Conservation (phyloP, 2,888 invertebrate species). For the Pammene aurita region DNA sequence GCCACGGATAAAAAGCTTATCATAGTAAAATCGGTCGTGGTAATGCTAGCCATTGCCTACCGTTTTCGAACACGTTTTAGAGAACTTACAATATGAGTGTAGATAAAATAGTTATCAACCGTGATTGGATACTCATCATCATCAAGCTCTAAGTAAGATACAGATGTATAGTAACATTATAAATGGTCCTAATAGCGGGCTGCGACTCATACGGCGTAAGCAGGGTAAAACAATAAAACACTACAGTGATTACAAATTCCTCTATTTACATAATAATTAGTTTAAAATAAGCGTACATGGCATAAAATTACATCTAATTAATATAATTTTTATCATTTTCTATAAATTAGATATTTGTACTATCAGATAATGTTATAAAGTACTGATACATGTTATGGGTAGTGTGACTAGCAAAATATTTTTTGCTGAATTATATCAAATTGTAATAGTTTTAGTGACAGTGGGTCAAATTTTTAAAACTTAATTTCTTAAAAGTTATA, state of each 20-base stretch:
- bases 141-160: too few species aligned
- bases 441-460: conserved; percentile 72
- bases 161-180: too few species aligned
- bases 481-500: conserved; percentile 64
- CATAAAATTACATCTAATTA: conserved; percentile 79
- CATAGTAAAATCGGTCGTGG: too few species aligned
- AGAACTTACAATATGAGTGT: too few species aligned
- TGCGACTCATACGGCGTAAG: background rate
- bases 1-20: too few species aligned
- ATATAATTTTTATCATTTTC: conserved; percentile 73
- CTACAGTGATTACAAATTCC: conserved; percentile 74
- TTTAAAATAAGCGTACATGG: conserved; percentile 84
- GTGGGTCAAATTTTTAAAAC: conserved; percentile 70
- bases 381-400: conserved; percentile 77
- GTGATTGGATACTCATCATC: too few species aligned
- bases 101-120: too few species aligned
- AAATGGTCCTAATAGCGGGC: too few species aligned
- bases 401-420: conserved; percentile 80
- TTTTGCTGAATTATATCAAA: conserved; percentile 75
- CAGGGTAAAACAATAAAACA: conserved; percentile 56
- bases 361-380: conserved; percentile 81
- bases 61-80: too few species aligned
- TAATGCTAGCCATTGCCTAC: too few species aligned
- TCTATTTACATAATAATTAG: conserved; percentile 82
- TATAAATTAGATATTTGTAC: conserved; percentile 83